These are phyloP conservation scores for Dascillus cervinus DNA, from an alignment of 2,888 invertebrate species.

Conservation along the genomic window DNA sequence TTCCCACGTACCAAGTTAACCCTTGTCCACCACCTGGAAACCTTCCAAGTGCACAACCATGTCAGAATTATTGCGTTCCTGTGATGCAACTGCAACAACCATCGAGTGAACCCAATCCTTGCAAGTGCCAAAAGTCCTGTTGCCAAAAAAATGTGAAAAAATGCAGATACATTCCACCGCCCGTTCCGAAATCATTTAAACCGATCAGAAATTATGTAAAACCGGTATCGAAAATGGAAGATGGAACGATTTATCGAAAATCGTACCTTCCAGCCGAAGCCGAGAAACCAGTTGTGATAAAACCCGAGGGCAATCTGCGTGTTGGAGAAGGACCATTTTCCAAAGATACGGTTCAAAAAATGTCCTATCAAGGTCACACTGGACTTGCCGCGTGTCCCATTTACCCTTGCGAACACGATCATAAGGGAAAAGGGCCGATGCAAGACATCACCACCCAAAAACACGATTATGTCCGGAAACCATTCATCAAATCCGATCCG, in stretches of 20 bases:
- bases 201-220: slow-evolving; percentile 50
- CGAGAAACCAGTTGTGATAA: slow-evolving; percentile 30
- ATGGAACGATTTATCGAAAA: slow-evolving; percentile 57
- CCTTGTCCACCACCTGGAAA: slow-evolving; percentile 22
- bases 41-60: slow-evolving; percentile 16
- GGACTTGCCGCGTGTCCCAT: slow-evolving; percentile 49
- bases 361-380: slow-evolving; percentile 50
- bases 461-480: slow-evolving; percentile 63
- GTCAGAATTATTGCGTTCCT: slow-evolving; percentile 29
- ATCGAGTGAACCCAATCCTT: slow-evolving; percentile 14
- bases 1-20: slow-evolving; percentile 23
- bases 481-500: slow-evolving; percentile 44
- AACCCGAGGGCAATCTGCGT: slow-evolving; percentile 38
- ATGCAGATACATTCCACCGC: slow-evolving; percentile 11
- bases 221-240: slow-evolving; percentile 52
- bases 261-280: slow-evolving; percentile 52
- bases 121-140: too few relatives aligned
- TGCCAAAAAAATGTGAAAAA: slow-evolving; percentile 41
- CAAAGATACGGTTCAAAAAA: slow-evolving; percentile 49
- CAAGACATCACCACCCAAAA: slow-evolving; percentile 65
- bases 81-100: slow-evolving; percentile 20
- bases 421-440: slow-evolving; percentile 59
- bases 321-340: slow-evolving; percentile 43
- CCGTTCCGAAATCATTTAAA: slow-evolving; percentile 27
- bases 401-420: slow-evolving; percentile 54